Evolutionary conservation across 2,888 invertebrate genomes (phyloP), one percentile per base, ranked within the genome.

Genomic region (Anoncus sp.): DNA sequence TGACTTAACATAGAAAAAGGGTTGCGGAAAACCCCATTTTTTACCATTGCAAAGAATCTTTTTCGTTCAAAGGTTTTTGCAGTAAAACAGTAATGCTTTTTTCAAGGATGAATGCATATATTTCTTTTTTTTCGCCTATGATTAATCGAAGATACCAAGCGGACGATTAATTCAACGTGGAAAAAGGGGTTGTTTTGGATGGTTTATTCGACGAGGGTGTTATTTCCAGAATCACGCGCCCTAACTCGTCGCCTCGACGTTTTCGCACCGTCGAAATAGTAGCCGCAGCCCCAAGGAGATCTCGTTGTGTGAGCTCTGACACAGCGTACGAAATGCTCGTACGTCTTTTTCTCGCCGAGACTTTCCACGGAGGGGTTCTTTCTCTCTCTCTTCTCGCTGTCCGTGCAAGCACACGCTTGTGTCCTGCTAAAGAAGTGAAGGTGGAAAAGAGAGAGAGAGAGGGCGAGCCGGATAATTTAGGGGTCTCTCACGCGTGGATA

Each of bases 401-500:
- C 62, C 66, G 43, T 57, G 62, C 62, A 74, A 66, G 77, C 77
- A 66, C 77, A 66, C 74, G 70, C 74, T 66, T 20, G n/a, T 24
- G 27, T 55, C 20, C 74, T 53, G 60, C 27, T 22, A 18, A 18
- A 43, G 20, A 43, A 57, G 62, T 38, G 20, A 73, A 70, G 66
- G 47, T 60, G 43, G 63, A 69, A 66, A 74, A 72, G 72, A 51
- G 53, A 47, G 20, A 16, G 72, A 63, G 84, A 83, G 80, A 69
- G 75, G 65, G 83, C 85, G 84, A 82, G 80, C 83, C 85, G 89
- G 89, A 90, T 90, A 90, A 90, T 90, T 90, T 90, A 90, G 85
- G 88, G 86, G 86, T 88, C 89, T 89, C 87, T 88, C 89, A 88
- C 88, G 88, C 90, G 89, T 90, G 87, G 89, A 89, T 90, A 90